A percentile compares a stretch with the other conserved stretches of the same genome.
phyloP scores from a whole-genome alignment of 2,888 invertebrate genomes.

The Coecobrya sp. region DNA sequence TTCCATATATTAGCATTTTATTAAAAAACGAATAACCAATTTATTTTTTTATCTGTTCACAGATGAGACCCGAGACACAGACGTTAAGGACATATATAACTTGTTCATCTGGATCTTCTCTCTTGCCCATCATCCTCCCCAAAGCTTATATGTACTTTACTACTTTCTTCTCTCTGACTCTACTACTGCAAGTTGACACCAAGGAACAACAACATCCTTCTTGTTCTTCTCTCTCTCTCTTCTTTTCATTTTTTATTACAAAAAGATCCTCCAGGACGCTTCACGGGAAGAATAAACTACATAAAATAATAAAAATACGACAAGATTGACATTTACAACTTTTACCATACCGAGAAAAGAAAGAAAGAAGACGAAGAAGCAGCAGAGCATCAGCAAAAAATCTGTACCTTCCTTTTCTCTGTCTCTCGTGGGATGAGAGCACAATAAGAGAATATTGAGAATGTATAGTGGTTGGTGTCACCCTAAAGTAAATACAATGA shows the following conservation, averaged over 20 bases:
- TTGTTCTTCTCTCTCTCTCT: background rate
- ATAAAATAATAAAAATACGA: background rate
- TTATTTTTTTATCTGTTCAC: conserved; percentile 34
- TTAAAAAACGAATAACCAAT: conserved; percentile 23
- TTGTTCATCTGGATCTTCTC: no score
- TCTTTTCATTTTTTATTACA: conserved; percentile 10
- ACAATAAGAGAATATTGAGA: background rate
- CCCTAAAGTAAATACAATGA: no score
- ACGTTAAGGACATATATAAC: no score
- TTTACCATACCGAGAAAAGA: background rate
- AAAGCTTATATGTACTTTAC: background rate
- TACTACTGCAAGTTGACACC: background rate
- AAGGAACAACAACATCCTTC: background rate
- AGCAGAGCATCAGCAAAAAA: background rate
- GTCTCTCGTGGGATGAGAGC: background rate
- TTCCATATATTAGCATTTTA: conserved; percentile 29
- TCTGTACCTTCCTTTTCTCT: background rate
- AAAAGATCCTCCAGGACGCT: background rate
- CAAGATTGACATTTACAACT: conserved; percentile 72
- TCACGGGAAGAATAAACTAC: background rate
- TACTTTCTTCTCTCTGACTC: background rate
- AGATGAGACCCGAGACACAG: background rate
- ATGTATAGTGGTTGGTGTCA: no score
- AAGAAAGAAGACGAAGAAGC: background rate
- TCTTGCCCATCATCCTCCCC: no score